These are phyloP conservation scores for Amblyornis subalaris DNA, from an alignment of 2,113 vertebrate species.

Conservation along the genomic window DNA sequence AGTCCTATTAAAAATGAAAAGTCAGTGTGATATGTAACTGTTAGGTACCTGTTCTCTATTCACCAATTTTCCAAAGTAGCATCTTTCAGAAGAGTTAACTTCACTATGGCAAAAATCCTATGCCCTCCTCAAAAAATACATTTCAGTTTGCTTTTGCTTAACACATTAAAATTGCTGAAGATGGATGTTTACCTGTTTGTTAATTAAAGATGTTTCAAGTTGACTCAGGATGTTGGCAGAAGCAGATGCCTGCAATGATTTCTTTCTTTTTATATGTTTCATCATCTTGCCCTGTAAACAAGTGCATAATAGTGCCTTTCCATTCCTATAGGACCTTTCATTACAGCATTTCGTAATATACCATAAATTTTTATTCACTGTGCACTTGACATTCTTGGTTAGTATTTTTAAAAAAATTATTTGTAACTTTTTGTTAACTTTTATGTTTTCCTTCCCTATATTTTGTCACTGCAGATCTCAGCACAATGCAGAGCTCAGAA, in stretches of 20 bases:
- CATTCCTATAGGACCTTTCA: neutral
- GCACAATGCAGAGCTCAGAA: neutral
- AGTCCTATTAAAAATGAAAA: neutral
- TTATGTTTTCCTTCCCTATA: neutral
- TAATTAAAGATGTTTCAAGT: constrained; percentile 57
- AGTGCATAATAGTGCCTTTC: neutral
- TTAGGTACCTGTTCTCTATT: neutral
- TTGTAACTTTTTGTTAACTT: neutral
- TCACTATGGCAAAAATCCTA: neutral
- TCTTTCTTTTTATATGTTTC: constrained; percentile 52
- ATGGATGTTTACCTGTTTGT: constrained; percentile 45
- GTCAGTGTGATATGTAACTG: neutral
- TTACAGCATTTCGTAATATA: neutral
- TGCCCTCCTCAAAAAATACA: neutral
- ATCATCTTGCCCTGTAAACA: constrained; percentile 38
- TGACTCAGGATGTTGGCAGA: constrained; percentile 52
- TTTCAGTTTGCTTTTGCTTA: neutral
- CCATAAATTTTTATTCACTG: neutral
- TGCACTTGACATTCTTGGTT: neutral
- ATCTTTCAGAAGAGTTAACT: neutral
- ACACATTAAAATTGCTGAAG: neutral
- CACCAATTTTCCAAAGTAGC: neutral
- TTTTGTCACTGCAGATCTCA: neutral
- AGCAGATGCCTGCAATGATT: constrained; percentile 42
- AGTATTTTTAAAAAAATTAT: neutral